phyloP scores from a whole-genome alignment of 2,888 invertebrate genomes.

The Rhagonycha fulva region DNA sequence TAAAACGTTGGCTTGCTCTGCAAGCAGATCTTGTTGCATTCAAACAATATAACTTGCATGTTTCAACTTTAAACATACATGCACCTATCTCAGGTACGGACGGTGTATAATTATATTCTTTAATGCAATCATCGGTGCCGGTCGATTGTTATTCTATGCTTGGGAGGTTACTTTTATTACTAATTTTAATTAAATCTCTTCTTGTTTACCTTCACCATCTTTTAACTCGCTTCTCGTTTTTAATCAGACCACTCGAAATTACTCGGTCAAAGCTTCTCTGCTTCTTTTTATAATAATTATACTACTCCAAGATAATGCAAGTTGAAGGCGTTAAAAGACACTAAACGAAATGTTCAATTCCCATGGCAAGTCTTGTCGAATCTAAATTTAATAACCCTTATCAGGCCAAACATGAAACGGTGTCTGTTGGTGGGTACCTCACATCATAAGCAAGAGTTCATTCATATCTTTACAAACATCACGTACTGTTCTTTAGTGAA shows the following conservation, averaged over 20 bases:
- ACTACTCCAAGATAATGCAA: not conserved
- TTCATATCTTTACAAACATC: not conserved
- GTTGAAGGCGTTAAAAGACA: not conserved
- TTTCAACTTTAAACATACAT: not conserved
- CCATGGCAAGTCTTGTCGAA: not conserved
- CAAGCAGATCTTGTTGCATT: constrained; percentile 26
- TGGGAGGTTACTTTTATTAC: constrained; percentile 12
- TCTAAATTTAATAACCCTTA: not conserved
- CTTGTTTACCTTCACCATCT: not conserved
- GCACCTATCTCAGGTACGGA: constrained; percentile 13
- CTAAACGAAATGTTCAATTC: not conserved
- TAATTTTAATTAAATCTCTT: constrained; percentile 8
- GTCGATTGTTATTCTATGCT: constrained; percentile 13
- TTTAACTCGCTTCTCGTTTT: too few relatives aligned
- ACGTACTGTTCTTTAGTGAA: not conserved
- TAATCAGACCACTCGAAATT: too few relatives aligned
- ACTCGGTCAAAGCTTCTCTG: not conserved
- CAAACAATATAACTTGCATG: not conserved
- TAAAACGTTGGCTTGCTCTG: constrained; percentile 32
- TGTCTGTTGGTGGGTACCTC: not conserved
- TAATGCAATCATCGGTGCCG: constrained; percentile 14
- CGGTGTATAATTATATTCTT: constrained; percentile 13
- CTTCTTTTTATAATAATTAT: not conserved
- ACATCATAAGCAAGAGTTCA: not conserved
- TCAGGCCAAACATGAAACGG: not conserved